Evolutionary conservation across 2,113 vertebrate genomes (phyloP).

Genomic region (Muscicapa adusta): DNA sequence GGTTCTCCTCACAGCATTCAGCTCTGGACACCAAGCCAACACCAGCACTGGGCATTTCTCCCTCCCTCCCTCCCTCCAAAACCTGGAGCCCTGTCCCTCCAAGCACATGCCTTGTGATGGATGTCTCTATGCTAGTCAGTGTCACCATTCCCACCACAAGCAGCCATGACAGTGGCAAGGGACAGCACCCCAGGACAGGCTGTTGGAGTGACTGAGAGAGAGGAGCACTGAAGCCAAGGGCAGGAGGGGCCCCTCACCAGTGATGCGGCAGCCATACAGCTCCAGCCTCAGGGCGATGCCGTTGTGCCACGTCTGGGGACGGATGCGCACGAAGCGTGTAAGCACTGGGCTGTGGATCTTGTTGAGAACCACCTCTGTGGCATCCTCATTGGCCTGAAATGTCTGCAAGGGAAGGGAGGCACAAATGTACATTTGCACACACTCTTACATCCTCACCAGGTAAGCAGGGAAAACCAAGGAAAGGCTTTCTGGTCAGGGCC

Average conservation of each 20-base stretch:
- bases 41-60: background rate
- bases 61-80: background rate
- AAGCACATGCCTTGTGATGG: rapidly evolving
- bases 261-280: constrained; percentile 94
- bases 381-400: constrained; percentile 89
- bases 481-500: background rate
- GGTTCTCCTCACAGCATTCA: background rate
- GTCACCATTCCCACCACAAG: background rate
- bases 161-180: background rate
- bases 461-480: background rate
- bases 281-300: constrained; percentile 93
- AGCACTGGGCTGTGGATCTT: constrained; percentile 89
- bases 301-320: constrained; percentile 90
- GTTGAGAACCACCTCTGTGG: constrained; percentile 91
- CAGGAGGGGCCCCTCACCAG: constrained; percentile 73
- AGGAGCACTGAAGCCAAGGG: background rate
- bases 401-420: constrained; percentile 67
- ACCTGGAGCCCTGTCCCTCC: background rate
- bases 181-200: background rate
- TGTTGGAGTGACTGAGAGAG: background rate
- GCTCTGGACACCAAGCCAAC: background rate
- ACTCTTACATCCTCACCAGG: background rate
- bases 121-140: background rate
- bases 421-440: background rate
- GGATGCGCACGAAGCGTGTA: constrained; percentile 88